These are phyloP conservation scores for Dryomyza anilis DNA, from an alignment of 2,888 invertebrate genomes.

Conservation along the genomic window DNA sequence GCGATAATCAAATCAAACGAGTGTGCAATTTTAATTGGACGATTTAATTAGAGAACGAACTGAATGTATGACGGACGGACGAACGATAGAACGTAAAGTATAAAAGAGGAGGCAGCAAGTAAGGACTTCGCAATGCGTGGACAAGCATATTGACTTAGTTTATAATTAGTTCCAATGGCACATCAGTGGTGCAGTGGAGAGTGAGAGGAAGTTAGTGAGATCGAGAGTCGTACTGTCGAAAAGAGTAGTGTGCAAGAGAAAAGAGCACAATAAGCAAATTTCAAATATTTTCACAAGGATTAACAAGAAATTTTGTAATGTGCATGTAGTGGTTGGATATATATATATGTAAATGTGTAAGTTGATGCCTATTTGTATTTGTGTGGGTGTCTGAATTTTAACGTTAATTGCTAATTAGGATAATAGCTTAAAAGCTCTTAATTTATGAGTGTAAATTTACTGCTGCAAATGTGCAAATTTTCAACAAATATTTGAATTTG, in stretches of 20 bases:
- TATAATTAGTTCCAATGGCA: conserved; percentile 6
- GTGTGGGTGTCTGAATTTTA: conserved; percentile 17
- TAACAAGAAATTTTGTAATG: conserved; percentile 24
- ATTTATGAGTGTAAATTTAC: no score
- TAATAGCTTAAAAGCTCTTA: conserved; percentile 12
- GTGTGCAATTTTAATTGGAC: conserved; percentile 61
- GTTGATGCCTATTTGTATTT: neutral
- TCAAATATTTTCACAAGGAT: conserved; percentile 38
- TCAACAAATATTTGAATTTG: neutral
- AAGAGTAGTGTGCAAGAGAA: neutral
- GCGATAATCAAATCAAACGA: conserved; percentile 60
- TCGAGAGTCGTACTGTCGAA: neutral
- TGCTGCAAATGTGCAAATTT: neutral
- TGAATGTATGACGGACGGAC: conserved; percentile 10
- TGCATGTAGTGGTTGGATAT: neutral
- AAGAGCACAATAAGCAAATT: conserved; percentile 25
- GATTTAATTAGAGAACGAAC: conserved; percentile 54
- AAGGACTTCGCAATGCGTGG: neutral
- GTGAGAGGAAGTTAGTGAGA: neutral
- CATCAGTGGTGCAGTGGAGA: neutral
- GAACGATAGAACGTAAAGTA: neutral
- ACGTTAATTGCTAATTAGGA: conserved; percentile 21
- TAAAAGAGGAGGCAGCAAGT: neutral
- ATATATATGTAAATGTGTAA: neutral
- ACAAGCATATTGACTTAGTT: conserved; percentile 10